Conservation (phyloP, 2,888 invertebrate genomes). For the Strigamia crassipes region DNA sequence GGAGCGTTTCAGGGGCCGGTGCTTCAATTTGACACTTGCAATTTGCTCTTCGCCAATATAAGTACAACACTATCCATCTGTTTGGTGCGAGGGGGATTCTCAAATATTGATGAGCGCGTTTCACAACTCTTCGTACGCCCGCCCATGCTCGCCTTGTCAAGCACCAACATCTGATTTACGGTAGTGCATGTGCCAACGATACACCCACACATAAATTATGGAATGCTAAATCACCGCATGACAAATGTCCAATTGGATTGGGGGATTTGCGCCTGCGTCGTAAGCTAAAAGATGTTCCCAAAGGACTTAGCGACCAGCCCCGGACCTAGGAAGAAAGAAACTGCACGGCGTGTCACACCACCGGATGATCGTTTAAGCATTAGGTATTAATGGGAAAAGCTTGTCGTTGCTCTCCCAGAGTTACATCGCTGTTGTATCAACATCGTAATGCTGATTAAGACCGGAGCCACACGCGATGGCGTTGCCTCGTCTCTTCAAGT, state of each 20-base stretch:
- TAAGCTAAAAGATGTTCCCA: neutral
- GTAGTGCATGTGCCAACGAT: neutral
- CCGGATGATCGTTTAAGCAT: neutral
- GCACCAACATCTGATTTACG: slow-evolving; percentile 3
- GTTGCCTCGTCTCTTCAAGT: neutral
- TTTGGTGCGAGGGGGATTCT: neutral
- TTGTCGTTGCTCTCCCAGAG: too few relatives aligned
- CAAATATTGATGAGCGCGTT: slow-evolving; percentile 35
- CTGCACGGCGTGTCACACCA: neutral
- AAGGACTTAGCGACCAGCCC: neutral
- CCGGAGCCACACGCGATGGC: neutral
- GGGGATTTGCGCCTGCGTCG: slow-evolving; percentile 10
- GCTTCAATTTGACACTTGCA: slow-evolving; percentile 2
- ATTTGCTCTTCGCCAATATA: neutral
- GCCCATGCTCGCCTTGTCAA: neutral
- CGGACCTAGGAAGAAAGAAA: neutral
- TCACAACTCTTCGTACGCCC: slow-evolving; percentile 1
- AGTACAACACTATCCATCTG: neutral
- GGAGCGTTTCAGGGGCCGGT: slow-evolving; percentile 3
- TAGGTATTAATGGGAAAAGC: too few relatives aligned
- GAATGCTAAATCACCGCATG: slow-evolving; percentile 3
- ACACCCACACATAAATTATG: slow-evolving; percentile 23
- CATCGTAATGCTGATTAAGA: neutral
- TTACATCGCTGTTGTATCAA: too few relatives aligned
- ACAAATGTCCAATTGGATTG: slow-evolving; percentile 34